Conservation (phyloP, 2,113 vertebrate species). For the Silurus glanis region DNA sequence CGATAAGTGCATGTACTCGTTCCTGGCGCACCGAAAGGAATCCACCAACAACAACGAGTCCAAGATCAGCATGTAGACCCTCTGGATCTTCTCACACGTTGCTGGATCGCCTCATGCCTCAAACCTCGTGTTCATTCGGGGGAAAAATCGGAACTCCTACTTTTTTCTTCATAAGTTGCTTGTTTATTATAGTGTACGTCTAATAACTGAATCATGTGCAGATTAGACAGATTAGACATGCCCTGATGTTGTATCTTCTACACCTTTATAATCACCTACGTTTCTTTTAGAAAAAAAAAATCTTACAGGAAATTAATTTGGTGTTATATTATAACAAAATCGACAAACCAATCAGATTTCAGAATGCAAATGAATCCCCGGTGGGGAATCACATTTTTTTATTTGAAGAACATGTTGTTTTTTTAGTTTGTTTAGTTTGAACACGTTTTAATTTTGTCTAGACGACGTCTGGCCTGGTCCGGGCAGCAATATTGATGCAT, state of each 20-base stretch:
- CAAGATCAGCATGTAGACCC: slow-evolving; percentile 66
- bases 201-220: background rate
- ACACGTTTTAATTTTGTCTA: background rate
- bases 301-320: background rate
- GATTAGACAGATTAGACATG: background rate
- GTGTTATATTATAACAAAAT: background rate
- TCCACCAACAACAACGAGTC: slow-evolving; percentile 89
- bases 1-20: slow-evolving; percentile 90
- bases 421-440: too few relatives aligned
- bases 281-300: background rate
- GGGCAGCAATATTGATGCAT: background rate
- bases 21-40: slow-evolving; percentile 84
- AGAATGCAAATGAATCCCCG: background rate
- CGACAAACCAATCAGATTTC: background rate
- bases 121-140: background rate
- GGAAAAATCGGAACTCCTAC: background rate
- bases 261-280: background rate
- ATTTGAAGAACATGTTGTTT: background rate
- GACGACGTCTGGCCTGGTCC: background rate
- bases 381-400: background rate
- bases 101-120: background rate
- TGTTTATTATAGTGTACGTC: background rate
- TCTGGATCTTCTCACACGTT: too few relatives aligned
- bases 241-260: background rate
- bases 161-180: background rate